Base-by-base conservation (phyloP, 64 coral and sea anemone genomes). In the Stichodactyla mertensii region DNA sequence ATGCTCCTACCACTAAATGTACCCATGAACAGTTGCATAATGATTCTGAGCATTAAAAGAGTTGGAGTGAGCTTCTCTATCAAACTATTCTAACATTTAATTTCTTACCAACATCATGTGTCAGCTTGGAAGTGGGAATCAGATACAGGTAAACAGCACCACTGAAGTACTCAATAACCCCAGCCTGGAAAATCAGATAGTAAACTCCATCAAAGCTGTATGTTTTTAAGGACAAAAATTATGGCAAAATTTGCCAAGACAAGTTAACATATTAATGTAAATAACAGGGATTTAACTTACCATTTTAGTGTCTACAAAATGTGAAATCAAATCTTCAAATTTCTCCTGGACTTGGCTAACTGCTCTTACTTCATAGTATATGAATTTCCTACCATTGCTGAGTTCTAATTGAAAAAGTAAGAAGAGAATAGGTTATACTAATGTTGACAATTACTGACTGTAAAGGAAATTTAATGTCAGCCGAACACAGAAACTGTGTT, bases 71-170 rank as follows among this genome's bases (percentile, higher is more conserved):
- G 14, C 56, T 11, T 58, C 56, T 11, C 56, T 0, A 11, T 9
- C 8, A 58, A 58, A 11, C 56, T 58, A 15, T 58, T 45, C 36
- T 45, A 36, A 45, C 36, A 45, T 45, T 45, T 2, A 74, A 8
- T 4, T 74, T 31, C 24, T 96, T 87, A 96, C 94, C 94, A 64
- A 93, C 82, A 67, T 96, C 94, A 55, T 90, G 82, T 55, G 94
- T 93, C 51, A 96, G 62, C 54, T 96, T 83, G 54, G 94, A 96
- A 26, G 94, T 96, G 52, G 94, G 94, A 84, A 96, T 87, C 0
- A 96, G 88, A 55, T 93, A 96, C 82, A 96, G 85, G 14, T 86
- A 87, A 87, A 82, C 67, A 6, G 85, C 88, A 24, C 91, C 94
- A 82, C 57, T 85, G 7, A 79, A 64, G 31, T 84, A 74, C 77